Evolutionary conservation across 2,797 vertebrate species (phyloP).

Genomic region (Lindbergichthys nudifrons): DNA sequence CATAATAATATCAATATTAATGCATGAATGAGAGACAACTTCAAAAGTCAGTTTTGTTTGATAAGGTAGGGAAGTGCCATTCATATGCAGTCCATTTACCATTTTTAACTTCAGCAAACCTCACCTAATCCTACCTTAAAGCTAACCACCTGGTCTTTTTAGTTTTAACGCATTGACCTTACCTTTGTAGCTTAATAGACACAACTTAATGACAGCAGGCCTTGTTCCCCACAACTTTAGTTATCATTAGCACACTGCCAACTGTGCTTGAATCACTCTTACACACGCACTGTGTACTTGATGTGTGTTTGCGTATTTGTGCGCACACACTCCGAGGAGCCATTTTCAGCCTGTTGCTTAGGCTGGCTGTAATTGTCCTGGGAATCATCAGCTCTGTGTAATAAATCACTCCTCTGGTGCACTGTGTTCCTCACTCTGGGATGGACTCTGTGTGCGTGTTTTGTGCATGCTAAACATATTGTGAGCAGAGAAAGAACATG

Average conservation of each 20-base stretch:
- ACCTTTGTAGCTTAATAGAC: slow-evolving; percentile 24
- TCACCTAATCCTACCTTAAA: too few species aligned
- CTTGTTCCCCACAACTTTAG: slow-evolving; percentile 25
- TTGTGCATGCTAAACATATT: slow-evolving; percentile 67
- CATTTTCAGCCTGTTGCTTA: slow-evolving; percentile 79
- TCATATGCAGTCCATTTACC: too few species aligned
- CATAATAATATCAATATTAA: too few species aligned
- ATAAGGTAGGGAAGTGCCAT: too few species aligned
- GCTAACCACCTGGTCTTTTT: too few species aligned
- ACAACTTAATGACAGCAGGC: slow-evolving; percentile 33
- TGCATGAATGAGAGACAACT: too few species aligned
- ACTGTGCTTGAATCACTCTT: slow-evolving; percentile 35
- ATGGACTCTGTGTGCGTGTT: slow-evolving; percentile 63
- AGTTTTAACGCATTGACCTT: slow-evolving; percentile 18
- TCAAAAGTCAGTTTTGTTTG: too few species aligned
- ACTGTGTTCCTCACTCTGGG: slow-evolving; percentile 77
- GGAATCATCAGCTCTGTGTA: slow-evolving; percentile 80
- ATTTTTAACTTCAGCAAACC: too few species aligned
- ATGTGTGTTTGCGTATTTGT: slow-evolving; percentile 55
- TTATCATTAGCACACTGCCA: slow-evolving; percentile 30
- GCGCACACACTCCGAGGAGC: slow-evolving; percentile 52
- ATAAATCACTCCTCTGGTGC: slow-evolving; percentile 84
- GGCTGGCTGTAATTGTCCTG: slow-evolving; percentile 82
- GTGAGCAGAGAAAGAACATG: slow-evolving; percentile 56
- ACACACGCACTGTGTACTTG: slow-evolving; percentile 21